Percentiles rank a stretch among this genome's conserved stretches.
phyloP scores from a whole-genome alignment of 2,113 vertebrate species.

The Sardina pilchardus region DNA sequence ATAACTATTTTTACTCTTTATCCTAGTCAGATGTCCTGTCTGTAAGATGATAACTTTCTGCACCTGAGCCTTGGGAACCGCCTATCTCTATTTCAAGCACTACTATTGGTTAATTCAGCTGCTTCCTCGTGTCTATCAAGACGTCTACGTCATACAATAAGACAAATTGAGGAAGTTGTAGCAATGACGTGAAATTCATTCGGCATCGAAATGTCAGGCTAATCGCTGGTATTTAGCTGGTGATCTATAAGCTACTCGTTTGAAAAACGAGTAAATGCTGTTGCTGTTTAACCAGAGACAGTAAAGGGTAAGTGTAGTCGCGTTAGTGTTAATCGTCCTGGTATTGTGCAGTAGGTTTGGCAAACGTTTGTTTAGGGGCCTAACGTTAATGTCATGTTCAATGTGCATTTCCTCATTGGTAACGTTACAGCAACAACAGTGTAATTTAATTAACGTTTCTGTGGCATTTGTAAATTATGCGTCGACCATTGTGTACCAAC shows the following conservation, averaged over 20 bases:
- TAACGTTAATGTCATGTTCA: not conserved
- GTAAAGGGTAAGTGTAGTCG: not conserved
- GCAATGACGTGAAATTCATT: not conserved
- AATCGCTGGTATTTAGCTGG: not conserved
- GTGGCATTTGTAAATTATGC: not conserved
- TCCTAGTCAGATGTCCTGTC: not conserved
- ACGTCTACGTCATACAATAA: not conserved
- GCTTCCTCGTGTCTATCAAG: not conserved
- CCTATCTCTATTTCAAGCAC: not conserved
- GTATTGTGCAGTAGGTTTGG: not conserved
- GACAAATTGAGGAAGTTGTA: conserved; percentile 13
- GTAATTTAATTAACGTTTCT: not conserved
- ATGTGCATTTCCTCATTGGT: not conserved
- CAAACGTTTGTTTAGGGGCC: not conserved
- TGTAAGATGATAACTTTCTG: not conserved
- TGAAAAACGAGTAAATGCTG: not conserved
- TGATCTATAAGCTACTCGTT: not conserved
- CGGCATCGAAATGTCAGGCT: not conserved
- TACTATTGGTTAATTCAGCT: not conserved
- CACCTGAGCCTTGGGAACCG: conserved; percentile 1
- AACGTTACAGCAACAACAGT: not conserved
- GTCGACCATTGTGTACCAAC: not conserved
- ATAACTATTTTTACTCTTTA: not conserved
- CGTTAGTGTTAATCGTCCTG: not conserved
- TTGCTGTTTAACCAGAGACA: not conserved